These are phyloP conservation scores for Drosophila demipolita DNA, from an alignment of 2,888 invertebrate genomes.

Conservation along the genomic window DNA sequence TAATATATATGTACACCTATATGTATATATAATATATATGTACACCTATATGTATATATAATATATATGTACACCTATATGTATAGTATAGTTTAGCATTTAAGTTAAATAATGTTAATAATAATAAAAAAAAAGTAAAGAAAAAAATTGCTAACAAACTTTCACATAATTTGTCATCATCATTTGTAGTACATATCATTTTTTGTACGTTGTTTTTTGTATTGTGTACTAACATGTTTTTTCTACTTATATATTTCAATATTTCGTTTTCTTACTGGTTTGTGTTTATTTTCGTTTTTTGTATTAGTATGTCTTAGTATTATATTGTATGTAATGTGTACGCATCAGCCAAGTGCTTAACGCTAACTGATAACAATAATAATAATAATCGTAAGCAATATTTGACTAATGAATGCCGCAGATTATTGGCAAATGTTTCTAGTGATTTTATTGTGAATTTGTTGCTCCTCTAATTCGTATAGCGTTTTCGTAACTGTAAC, in stretches of 20 bases:
- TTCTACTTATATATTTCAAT: slow-evolving; percentile 2
- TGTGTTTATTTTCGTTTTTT: slow-evolving; percentile 4
- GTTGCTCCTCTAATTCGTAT: slow-evolving; percentile 43
- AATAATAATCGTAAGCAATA: slow-evolving; percentile 10
- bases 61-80: slow-evolving; percentile 19
- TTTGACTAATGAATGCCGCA: slow-evolving; percentile 19
- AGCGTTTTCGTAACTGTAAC: slow-evolving; percentile 32
- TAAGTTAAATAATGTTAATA: slow-evolving; percentile 43
- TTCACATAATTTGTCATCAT: slow-evolving; percentile 16
- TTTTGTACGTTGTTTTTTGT: slow-evolving; percentile 41
- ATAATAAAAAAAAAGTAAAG: slow-evolving; percentile 3
- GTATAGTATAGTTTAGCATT: slow-evolving; percentile 36
- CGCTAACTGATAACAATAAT: neutral
- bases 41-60: too few species aligned
- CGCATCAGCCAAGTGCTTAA: slow-evolving; percentile 29
- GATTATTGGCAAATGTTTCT: slow-evolving; percentile 8
- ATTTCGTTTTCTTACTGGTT: slow-evolving; percentile 5
- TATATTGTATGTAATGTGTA: slow-evolving; percentile 33
- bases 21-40: slow-evolving; percentile 26
- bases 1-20: slow-evolving; percentile 20
- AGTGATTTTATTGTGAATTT: slow-evolving; percentile 29
- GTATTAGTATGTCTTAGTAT: slow-evolving; percentile 7
- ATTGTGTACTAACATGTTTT: slow-evolving; percentile 26
- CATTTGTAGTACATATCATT: slow-evolving; percentile 35
- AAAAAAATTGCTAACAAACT: slow-evolving; percentile 23